Evolutionary conservation across 2,113 vertebrate species (phyloP).

Genomic region (Murina feae): DNA sequence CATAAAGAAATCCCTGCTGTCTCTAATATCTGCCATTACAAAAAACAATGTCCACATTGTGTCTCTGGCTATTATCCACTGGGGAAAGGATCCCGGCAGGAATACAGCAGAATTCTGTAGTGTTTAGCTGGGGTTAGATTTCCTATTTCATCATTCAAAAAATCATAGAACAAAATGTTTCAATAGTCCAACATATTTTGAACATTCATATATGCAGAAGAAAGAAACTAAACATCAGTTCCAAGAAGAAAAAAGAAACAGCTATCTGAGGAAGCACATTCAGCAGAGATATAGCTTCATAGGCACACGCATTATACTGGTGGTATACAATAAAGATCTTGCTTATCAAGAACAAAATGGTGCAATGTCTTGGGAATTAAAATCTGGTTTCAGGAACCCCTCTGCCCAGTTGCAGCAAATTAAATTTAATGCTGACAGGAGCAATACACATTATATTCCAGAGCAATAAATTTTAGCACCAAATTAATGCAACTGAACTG

Average conservation of each 20-base stretch:
- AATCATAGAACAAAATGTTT: conserved; percentile 35
- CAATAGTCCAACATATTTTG: background rate
- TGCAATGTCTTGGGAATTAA: conserved; percentile 65
- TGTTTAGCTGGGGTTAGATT: conserved; percentile 25
- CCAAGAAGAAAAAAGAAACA: background rate
- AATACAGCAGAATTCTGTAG: conserved; percentile 6
- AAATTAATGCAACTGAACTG: conserved; percentile 60
- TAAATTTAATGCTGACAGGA: conserved; percentile 66
- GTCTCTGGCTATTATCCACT: conserved; percentile 31
- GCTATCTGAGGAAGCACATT: background rate
- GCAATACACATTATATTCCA: conserved; percentile 49
- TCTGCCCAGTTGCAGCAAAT: conserved; percentile 59
- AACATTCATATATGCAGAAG: conserved; percentile 28
- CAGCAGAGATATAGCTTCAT: background rate
- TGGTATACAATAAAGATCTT: conserved; percentile 55
- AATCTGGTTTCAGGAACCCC: conserved; percentile 59
- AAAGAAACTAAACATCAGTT: conserved; percentile 31
- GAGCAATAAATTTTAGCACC: conserved; percentile 62
- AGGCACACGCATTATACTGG: background rate
- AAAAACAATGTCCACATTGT: conserved; percentile 24
- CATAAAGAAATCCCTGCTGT: conserved; percentile 40
- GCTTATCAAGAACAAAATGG: conserved; percentile 59
- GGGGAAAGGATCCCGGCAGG: conserved; percentile 55
- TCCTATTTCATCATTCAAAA: conserved; percentile 53
- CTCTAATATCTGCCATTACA: conserved; percentile 17